Evolutionary conservation across 2,797 vertebrate genomes (phyloP), one percentile per base, ranked within the genome.

Genomic region (Mormyrops boulengeri): DNA sequence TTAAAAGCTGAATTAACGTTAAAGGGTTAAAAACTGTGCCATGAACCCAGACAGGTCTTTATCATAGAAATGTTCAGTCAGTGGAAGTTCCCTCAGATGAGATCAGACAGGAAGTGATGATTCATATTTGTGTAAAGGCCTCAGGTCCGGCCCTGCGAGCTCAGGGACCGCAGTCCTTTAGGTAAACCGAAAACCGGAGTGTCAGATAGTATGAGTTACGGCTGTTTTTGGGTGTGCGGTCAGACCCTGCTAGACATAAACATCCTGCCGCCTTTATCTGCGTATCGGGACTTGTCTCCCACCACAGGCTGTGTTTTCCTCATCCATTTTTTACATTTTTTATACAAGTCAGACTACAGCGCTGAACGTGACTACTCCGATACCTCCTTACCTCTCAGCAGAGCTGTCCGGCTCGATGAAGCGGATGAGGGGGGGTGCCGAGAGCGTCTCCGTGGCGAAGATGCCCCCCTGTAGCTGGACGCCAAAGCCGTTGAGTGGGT

Each of bases 401-500:
- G 99, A 97, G 93, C 98, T 99, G 96, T 99, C 98, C 0, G 97
- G 97, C 94, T 99, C 98, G 26, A 99, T 98, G 93, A 99, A 99
- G 92, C 97, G 97, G 93, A 99, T 96, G 85, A 98, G 96, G 19
- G 99, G 97, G 0, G 99, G 98, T 73, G 97, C 96, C 0, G 98
- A 99, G 92, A 99, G 95, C 26, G 97, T 97, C 94, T 99, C 99
- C 0, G 98, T 99, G 92, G 98, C 98, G 91, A 99, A 99, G 94
- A 99, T 97, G 62, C 98, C 98, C n/a, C 98, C 98, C 92, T 99
- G 99, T 87, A 99, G 98, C 96, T 99, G 98, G 90, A 99, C 96
- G 93, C 99, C 99, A 2, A 99, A 99, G 93, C 98, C 98, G 49
- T 97, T 97, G 94, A 99, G 96, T 0, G 98, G 97, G 91, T 99